Evolutionary conservation across 2,113 vertebrate genomes (phyloP).

Genomic region (Malaclemys terrapin): DNA sequence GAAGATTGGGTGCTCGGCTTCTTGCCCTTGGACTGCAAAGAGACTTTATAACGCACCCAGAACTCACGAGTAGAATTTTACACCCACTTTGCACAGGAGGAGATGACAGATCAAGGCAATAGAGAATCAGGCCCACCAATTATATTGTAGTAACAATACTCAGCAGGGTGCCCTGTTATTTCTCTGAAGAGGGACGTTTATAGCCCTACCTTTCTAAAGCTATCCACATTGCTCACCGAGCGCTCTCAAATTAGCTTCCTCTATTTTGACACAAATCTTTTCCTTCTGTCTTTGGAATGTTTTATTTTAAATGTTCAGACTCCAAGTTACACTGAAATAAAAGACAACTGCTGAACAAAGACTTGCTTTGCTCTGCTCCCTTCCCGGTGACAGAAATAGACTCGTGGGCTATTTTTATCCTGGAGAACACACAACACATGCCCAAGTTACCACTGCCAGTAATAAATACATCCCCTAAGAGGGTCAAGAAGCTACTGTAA

Average conservation of each 20-base stretch:
- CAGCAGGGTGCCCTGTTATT: not conserved
- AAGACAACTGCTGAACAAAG: conserved; percentile 65
- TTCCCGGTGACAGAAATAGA: conserved; percentile 61
- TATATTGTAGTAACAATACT: not conserved
- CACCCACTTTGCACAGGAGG: not conserved
- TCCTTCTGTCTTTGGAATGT: conserved; percentile 53
- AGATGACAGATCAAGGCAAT: not conserved
- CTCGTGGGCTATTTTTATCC: conserved; percentile 68
- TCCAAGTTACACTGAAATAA: conserved; percentile 61
- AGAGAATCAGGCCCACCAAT: not conserved
- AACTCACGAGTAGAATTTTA: not conserved
- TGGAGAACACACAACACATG: conserved; percentile 25
- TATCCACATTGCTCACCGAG: not conserved
- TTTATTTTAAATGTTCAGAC: not conserved
- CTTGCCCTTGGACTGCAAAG: not conserved
- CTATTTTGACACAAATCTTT: conserved; percentile 25
- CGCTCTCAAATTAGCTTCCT: conserved; percentile 44
- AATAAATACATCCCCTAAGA: conserved; percentile 54
- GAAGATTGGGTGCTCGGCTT: fast-evolving
- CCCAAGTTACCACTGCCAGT: conserved; percentile 54
- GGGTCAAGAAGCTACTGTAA: not conserved
- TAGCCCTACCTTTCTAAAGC: not conserved
- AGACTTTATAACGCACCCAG: not conserved
- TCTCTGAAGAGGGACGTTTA: not conserved
- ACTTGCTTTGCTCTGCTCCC: conserved; percentile 22